A percentile compares a stretch with the other conserved stretches of the same genome.
phyloP scores from a whole-genome alignment of 2,113 vertebrate genomes.

The Tachycineta bicolor region DNA sequence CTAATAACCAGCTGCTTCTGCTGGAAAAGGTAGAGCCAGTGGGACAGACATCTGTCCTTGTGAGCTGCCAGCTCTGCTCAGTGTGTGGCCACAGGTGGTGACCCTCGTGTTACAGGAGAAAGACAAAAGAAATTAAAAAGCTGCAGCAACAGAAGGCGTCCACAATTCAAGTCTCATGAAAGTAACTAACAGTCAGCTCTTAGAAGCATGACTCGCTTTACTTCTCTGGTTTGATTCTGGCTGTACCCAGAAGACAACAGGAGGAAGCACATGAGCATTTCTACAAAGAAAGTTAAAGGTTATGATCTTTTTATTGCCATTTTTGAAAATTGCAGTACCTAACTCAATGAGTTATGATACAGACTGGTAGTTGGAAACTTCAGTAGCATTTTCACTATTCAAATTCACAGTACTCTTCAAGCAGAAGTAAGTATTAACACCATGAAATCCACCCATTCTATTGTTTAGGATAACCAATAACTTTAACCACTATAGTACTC shows the following conservation, averaged over 20 bases:
- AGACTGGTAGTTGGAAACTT: not conserved
- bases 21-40: not conserved
- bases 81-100: not conserved
- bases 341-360: not conserved
- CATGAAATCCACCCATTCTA: not conserved
- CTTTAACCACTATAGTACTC: not conserved
- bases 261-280: not conserved
- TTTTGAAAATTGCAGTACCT: not conserved
- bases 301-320: not conserved
- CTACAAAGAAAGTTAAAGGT: not conserved
- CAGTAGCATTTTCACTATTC: not conserved
- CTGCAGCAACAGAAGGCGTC: not conserved
- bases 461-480: not conserved
- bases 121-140: conserved; percentile 1
- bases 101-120: not conserved
- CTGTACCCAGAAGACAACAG: not conserved
- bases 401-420: not conserved
- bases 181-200: not conserved
- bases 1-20: not conserved
- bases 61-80: not conserved
- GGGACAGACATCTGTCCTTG: not conserved
- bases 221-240: not conserved
- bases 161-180: not conserved
- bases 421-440: not conserved
- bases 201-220: not conserved